A percentile compares a stretch with the other conserved stretches of the same genome.
These are phyloP conservation scores for Gymnocephalus cernua DNA, from an alignment of 2,113 vertebrate species.

Conservation along the genomic window DNA sequence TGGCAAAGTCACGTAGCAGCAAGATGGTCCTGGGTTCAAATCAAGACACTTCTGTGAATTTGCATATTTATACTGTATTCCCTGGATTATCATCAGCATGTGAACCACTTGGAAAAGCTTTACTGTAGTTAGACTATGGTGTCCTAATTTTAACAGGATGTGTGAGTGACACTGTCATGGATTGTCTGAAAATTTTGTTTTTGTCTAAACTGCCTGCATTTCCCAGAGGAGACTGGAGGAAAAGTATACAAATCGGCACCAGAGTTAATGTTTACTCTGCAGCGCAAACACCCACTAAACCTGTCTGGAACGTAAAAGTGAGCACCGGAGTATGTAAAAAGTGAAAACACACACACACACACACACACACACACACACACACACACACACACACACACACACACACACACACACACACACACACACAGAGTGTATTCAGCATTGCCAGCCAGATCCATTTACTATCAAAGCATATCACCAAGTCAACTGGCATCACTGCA, in stretches of 20 bases:
- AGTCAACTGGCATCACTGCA: conserved; percentile 33
- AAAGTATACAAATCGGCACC: conserved; percentile 49
- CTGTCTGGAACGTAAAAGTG: conserved; percentile 51
- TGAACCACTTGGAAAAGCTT: neutral
- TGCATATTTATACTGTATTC: neutral
- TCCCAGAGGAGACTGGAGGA: conserved; percentile 16
- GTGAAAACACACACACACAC: neutral
- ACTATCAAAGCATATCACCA: conserved; percentile 40
- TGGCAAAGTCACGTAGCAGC: neutral
- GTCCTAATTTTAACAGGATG: conserved; percentile 18
- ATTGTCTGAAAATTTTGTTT: conserved; percentile 25
- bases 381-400: conserved; percentile 22
- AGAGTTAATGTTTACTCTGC: conserved; percentile 62
- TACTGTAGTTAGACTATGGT: neutral
- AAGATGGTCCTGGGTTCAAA: neutral
- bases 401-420: conserved; percentile 10
- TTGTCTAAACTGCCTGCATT: conserved; percentile 11
- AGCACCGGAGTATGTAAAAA: conserved; percentile 38
- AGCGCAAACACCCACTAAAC: conserved; percentile 70
- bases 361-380: conserved; percentile 11
- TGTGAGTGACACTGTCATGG: conserved; percentile 1
- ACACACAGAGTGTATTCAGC: conserved; percentile 6
- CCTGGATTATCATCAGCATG: neutral
- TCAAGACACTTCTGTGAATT: neutral
- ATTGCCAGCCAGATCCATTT: conserved; percentile 14